Evolutionary conservation across 1,140 invertebrate genomes (phyloP).

Genomic region (Ooceraea biroi): DNA sequence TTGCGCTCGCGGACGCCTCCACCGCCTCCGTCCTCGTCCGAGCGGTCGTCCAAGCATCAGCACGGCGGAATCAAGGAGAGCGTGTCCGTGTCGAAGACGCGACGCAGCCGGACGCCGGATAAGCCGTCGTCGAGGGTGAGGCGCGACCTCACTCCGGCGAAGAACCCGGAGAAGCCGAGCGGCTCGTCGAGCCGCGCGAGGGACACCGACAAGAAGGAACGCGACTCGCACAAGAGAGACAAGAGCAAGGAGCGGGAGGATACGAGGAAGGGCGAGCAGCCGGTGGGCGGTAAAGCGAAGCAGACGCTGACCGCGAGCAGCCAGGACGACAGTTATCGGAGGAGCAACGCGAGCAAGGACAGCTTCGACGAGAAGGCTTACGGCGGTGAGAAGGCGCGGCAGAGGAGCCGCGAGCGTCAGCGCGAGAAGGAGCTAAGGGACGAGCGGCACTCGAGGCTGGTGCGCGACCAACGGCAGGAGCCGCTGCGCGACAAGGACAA

Average conservation of each 20-base stretch:
- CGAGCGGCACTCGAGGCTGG: slow-evolving; percentile 78
- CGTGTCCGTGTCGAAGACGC: slow-evolving; percentile 71
- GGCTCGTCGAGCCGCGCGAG: slow-evolving; percentile 72
- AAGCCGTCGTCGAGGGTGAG: slow-evolving; percentile 81
- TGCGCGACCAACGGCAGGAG: slow-evolving; percentile 79
- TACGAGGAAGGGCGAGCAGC: slow-evolving; percentile 73
- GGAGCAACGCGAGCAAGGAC: slow-evolving; percentile 73
- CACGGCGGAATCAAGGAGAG: slow-evolving; percentile 74
- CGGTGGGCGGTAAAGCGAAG: slow-evolving; percentile 64
- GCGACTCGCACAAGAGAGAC: slow-evolving; percentile 82
- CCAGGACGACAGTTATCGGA: slow-evolving; percentile 80
- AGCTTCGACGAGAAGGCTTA: slow-evolving; percentile 76
- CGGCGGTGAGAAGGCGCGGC: slow-evolving; percentile 76
- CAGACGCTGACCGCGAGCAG: slow-evolving; percentile 68
- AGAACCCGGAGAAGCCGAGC: slow-evolving; percentile 76
- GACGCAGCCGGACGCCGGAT: slow-evolving; percentile 82
- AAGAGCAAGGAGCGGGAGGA: slow-evolving; percentile 83
- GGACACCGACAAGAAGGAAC: slow-evolving; percentile 82
- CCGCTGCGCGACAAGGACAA: slow-evolving; percentile 82
- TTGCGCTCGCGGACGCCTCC: slow-evolving; percentile 82
- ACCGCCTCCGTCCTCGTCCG: slow-evolving; percentile 32
- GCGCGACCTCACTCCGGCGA: slow-evolving; percentile 76
- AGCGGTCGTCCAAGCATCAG: slow-evolving; percentile 78
- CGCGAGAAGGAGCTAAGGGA: slow-evolving; percentile 82
- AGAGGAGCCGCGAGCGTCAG: slow-evolving; percentile 78